Evolutionary conservation across 2,888 invertebrate genomes (phyloP).

Genomic region (Achlya flavicornis): DNA sequence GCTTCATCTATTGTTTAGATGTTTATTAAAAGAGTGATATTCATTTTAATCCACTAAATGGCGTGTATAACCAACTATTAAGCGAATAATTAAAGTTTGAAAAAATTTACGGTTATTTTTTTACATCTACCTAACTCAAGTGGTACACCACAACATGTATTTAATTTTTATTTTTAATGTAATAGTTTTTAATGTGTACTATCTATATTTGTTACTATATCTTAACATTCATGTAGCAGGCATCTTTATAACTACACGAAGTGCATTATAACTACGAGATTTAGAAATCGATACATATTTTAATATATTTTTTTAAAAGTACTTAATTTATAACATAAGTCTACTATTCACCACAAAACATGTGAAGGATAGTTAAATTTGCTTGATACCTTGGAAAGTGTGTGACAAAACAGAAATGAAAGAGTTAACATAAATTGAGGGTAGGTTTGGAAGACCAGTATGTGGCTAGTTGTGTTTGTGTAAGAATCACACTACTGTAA

Average conservation of each 20-base stretch:
- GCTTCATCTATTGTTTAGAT: constrained; percentile 56
- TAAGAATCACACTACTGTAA: constrained; percentile 30
- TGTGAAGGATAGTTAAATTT: constrained; percentile 78
- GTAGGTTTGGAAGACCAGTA: constrained; percentile 51
- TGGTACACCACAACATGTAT: constrained; percentile 70
- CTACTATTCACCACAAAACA: constrained; percentile 59
- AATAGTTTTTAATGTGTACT: constrained; percentile 50
- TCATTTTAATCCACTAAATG: constrained; percentile 47
- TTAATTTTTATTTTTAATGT: constrained; percentile 45
- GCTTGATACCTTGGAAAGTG: constrained; percentile 65
- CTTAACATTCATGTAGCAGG: constrained; percentile 73
- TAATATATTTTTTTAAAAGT: constrained; percentile 43
- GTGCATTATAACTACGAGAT: constrained; percentile 66
- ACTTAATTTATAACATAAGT: constrained; percentile 51
- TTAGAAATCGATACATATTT: constrained; percentile 51
- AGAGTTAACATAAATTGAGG: constrained; percentile 32
- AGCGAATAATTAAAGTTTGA: constrained; percentile 63
- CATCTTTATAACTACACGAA: constrained; percentile 70
- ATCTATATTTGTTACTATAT: constrained; percentile 48
- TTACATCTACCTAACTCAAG: constrained; percentile 62
- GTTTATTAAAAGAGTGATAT: constrained; percentile 29
- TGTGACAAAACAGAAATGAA: constrained; percentile 32
- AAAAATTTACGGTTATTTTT: constrained; percentile 51
- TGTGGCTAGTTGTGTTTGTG: constrained; percentile 43
- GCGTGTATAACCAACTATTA: constrained; percentile 68